phyloP scores from a whole-genome alignment of 2,797 vertebrate genomes.

The Onychomys torridus region DNA sequence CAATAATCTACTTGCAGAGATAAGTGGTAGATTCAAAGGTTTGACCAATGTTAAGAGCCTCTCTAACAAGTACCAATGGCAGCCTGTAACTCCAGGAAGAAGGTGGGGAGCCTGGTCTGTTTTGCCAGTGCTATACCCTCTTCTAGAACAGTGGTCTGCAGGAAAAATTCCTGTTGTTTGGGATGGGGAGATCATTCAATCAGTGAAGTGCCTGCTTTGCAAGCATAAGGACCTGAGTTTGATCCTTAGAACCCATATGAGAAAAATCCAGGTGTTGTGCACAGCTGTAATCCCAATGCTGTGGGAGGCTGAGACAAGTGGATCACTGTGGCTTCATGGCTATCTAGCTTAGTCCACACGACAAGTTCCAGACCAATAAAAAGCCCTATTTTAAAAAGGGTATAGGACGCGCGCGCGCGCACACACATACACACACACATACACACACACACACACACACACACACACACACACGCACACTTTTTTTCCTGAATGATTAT shows the following conservation, averaged over 20 bases:
- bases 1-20: constrained; percentile 2
- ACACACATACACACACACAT: too few species aligned
- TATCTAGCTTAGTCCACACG: not conserved
- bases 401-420: too few species aligned
- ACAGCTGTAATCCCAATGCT: not conserved
- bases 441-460: not conserved
- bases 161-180: not conserved
- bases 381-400: not conserved
- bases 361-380: not conserved
- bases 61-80: not conserved
- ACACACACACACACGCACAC: not conserved
- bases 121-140: not conserved
- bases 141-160: not conserved
- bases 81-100: not conserved
- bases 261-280: not conserved
- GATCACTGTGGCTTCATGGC: not conserved
- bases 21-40: not conserved
- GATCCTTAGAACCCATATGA: not conserved
- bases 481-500: constrained; percentile 8
- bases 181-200: too few species aligned
- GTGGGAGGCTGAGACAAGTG: not conserved
- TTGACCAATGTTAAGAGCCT: not conserved
- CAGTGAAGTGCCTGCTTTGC: not conserved
- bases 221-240: not conserved
- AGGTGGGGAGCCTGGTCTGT: not conserved